Percentiles rank a stretch among this genome's conserved stretches.
Conservation (phyloP, 2,113 vertebrate genomes). For the Hipposideros armiger region DNA sequence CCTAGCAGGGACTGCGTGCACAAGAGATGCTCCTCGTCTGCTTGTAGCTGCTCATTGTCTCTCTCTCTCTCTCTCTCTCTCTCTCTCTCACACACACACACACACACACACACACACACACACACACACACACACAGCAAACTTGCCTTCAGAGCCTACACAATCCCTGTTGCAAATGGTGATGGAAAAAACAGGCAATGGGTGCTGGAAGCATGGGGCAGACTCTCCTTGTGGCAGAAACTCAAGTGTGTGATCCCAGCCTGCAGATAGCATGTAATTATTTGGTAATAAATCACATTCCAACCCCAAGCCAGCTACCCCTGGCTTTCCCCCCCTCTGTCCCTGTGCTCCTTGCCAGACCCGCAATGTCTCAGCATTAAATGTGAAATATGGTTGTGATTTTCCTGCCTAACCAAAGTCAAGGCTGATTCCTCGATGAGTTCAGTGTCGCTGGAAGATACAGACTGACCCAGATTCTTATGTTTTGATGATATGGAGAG, state of each 20-base stretch:
- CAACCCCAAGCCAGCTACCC: conserved; percentile 58
- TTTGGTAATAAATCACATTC: conserved; percentile 71
- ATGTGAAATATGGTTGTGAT: conserved; percentile 76
- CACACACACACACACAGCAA: neutral
- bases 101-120: neutral
- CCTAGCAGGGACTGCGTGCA: neutral
- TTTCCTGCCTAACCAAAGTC: conserved; percentile 70
- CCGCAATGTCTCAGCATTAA: conserved; percentile 51
- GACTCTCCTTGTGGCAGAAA: conserved; percentile 51
- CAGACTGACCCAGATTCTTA: conserved; percentile 73
- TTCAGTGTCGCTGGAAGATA: conserved; percentile 78
- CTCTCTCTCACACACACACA: no score
- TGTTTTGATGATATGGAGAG: conserved; percentile 58
- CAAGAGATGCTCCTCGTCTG: neutral
- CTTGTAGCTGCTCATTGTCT: neutral
- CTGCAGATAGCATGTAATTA: conserved; percentile 76
- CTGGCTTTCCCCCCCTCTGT: neutral
- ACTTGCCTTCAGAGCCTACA: conserved; percentile 1
- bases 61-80: neutral
- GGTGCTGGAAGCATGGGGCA: conserved; percentile 50
- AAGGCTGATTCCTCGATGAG: conserved; percentile 65
- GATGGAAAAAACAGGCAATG: conserved; percentile 63
- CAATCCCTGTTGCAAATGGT: conserved; percentile 55
- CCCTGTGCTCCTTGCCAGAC: conserved; percentile 54
- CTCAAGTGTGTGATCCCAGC: conserved; percentile 60